Evolutionary conservation across 2,797 vertebrate species (phyloP).

Genomic region (Syngnathus acus): DNA sequence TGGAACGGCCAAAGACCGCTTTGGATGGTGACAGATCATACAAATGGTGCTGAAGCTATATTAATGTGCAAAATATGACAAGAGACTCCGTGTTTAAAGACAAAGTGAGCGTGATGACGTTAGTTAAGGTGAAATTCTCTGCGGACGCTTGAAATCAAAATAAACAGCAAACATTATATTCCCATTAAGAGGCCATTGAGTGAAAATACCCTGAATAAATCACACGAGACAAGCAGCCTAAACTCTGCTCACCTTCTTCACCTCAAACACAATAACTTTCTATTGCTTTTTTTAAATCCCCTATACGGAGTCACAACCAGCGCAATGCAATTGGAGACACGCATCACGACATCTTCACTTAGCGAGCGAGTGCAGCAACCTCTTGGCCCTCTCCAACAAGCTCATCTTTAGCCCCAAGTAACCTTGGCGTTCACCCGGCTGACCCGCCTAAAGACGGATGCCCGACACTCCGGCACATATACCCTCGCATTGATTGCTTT

Average conservation of each 20-base stretch:
- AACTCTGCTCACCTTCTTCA: not conserved
- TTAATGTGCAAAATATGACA: not conserved
- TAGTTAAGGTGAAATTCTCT: not conserved
- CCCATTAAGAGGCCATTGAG: not conserved
- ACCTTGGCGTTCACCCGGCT: not conserved
- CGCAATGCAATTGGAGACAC: not conserved
- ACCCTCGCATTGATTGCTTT: not conserved
- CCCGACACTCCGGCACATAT: not conserved
- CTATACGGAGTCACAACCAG: not conserved
- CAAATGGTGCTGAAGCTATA: not conserved
- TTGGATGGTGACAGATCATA: no score
- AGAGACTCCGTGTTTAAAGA: not conserved
- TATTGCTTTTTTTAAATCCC: not conserved
- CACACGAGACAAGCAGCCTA: not conserved
- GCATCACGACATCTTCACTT: not conserved
- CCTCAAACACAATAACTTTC: not conserved
- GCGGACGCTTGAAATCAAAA: not conserved
- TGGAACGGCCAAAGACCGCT: conserved; percentile 11
- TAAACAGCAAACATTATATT: not conserved
- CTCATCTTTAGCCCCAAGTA: not conserved
- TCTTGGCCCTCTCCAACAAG: not conserved
- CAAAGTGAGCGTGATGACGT: not conserved
- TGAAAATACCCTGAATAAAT: not conserved
- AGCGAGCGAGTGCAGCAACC: not conserved
- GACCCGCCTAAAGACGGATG: conserved; percentile 9